Evolutionary conservation across 2,888 invertebrate genomes (phyloP), one percentile per base, ranked within the genome.

Genomic region (Dynastes tityus): DNA sequence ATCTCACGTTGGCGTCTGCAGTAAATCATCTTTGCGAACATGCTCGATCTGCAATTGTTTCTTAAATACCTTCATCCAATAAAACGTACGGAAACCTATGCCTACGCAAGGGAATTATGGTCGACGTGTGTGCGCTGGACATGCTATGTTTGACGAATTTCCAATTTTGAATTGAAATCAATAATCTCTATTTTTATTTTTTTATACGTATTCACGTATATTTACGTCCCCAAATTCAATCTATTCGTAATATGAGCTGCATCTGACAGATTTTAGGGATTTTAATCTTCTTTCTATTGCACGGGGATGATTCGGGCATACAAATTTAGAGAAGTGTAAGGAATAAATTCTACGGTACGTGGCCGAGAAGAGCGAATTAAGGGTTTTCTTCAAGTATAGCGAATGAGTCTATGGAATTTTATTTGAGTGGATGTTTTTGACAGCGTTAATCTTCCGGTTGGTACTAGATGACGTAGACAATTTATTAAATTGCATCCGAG

Each of bases 11-110:
- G 73, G 73, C 73, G 73, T 73, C 51, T 58, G 58, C 58, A 45
- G 58, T 73, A 73, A 73, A 73, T 73, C 58, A 73, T 73, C 73
- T 73, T 73, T 37, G 68, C 22, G 68, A 51, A 27, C 29, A 29
- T 53, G 51, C 51, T 51, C 51, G 51, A 68, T 51, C 22, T 40
- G 45, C 65, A 65, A 65, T 65, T 68, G 51, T 68, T 49, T 68
- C 68, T 49, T 29, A 27, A 68, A 51, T 68, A 49, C 51, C 11
- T 49, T 27, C 13, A 29, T 29, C 29, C 51, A n/a, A 68, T 51
- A 9, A 51, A 16, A 22, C 16, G 11, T 65, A 37, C 65, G 29
- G 29, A 51, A 51, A 51, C 29, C 49, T 29, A 29, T 29, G 27
- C 29, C 51, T 51, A 68, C 68, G 13, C 49, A 68, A 51, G 51